These are phyloP conservation scores for Psephotus haematonotus DNA, from an alignment of 2,113 vertebrate genomes.

Conservation along the genomic window DNA sequence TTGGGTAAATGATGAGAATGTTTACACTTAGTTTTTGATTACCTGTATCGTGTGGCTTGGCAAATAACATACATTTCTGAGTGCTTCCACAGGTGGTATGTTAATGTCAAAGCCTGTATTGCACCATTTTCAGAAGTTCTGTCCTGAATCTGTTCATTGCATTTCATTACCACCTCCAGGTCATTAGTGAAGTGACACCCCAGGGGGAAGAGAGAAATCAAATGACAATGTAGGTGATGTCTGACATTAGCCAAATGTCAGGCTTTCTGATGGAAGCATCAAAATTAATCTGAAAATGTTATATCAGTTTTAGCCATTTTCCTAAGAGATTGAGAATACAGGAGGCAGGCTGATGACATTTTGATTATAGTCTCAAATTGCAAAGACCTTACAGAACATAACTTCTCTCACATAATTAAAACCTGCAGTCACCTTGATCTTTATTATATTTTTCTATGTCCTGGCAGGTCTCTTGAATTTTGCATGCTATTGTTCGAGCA, in stretches of 20 bases:
- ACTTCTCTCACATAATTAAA: slow-evolving; percentile 55
- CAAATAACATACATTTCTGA: not conserved
- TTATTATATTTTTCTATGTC: not conserved
- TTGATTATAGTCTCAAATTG: slow-evolving; percentile 66
- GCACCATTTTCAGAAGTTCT: not conserved
- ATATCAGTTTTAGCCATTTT: slow-evolving; percentile 60
- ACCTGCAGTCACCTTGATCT: slow-evolving; percentile 38
- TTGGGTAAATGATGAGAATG: not conserved
- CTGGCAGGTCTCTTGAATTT: not conserved
- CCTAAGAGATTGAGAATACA: slow-evolving; percentile 47
- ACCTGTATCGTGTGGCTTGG: not conserved
- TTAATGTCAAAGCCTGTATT: not conserved
- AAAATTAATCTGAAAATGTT: slow-evolving; percentile 70
- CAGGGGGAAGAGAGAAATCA: slow-evolving; percentile 15
- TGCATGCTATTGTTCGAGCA: not conserved
- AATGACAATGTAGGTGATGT: slow-evolving; percentile 57
- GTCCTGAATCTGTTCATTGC: not conserved
- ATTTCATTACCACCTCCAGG: not conserved
- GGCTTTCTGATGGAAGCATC: slow-evolving; percentile 59
- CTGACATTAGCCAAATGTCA: slow-evolving; percentile 75
- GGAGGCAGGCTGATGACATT: slow-evolving; percentile 70
- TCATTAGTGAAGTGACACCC: slow-evolving; percentile 44
- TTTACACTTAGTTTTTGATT: not conserved
- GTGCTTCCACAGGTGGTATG: fast-evolving
- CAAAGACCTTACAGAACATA: slow-evolving; percentile 44